Evolutionary conservation across 1,140 invertebrate species (phyloP).

Genomic region (Aphaenogaster ashmeadi): DNA sequence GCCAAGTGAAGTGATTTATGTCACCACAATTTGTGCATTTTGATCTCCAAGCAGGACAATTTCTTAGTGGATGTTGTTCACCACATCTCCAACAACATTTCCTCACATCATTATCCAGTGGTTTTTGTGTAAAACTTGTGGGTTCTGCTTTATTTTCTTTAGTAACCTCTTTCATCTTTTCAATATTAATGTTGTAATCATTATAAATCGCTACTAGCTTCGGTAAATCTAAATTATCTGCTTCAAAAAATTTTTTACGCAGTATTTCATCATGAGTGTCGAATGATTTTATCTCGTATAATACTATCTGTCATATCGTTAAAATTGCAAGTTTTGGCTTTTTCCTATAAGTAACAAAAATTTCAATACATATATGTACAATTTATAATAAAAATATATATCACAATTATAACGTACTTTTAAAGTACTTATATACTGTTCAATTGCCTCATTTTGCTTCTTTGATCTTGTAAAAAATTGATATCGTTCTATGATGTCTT

Average conservation of each 20-base stretch:
- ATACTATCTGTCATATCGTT: constrained; percentile 64
- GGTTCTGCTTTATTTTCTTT: constrained; percentile 37
- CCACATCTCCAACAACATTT: constrained; percentile 68
- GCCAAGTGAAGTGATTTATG: constrained; percentile 49
- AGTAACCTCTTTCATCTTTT: constrained; percentile 41
- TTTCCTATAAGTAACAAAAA: constrained; percentile 58
- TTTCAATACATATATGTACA: background rate
- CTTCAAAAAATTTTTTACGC: constrained; percentile 60
- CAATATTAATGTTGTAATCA: constrained; percentile 22
- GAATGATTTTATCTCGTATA: constrained; percentile 73
- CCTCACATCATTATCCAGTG: background rate
- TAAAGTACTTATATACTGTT: constrained; percentile 66
- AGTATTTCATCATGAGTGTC: constrained; percentile 66
- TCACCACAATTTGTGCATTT: constrained; percentile 64
- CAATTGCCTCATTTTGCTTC: constrained; percentile 58
- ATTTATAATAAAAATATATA: constrained; percentile 7
- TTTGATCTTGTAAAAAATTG: constrained; percentile 69
- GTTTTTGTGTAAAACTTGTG: too few species aligned
- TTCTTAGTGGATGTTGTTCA: constrained; percentile 30
- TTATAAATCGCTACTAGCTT: constrained; percentile 54
- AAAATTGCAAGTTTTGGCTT: constrained; percentile 75
- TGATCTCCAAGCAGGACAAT: constrained; percentile 70
- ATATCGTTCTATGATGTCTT: constrained; percentile 65
- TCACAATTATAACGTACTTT: constrained; percentile 46
- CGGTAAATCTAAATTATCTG: constrained; percentile 62